phyloP scores from a whole-genome alignment of 1,140 invertebrate genomes.

The Tribolium madens region DNA sequence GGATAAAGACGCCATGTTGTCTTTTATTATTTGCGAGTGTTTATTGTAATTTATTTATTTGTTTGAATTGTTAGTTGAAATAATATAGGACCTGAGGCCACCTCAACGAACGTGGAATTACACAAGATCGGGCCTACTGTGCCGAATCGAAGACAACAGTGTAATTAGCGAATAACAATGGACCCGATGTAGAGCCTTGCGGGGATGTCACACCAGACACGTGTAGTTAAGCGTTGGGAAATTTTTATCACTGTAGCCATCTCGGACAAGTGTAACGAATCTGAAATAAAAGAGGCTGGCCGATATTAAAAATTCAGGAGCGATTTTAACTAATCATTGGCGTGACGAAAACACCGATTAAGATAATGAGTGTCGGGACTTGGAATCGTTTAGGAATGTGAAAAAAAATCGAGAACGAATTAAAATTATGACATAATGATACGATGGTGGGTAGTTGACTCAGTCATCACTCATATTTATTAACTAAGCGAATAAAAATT shows the following conservation, averaged over 20 bases:
- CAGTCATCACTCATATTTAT: slow-evolving; percentile 36
- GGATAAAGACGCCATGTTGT: neutral
- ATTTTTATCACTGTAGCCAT: slow-evolving; percentile 20
- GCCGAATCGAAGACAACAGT: neutral
- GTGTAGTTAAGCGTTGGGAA: slow-evolving; percentile 18
- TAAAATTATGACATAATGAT: slow-evolving; percentile 31
- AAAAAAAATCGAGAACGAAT: slow-evolving; percentile 27
- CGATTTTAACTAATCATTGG: slow-evolving; percentile 28
- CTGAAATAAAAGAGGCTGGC: slow-evolving; percentile 25
- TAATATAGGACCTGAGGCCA: too few species aligned
- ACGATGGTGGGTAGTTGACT: neutral
- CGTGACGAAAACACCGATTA: slow-evolving; percentile 35
- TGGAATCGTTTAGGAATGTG: slow-evolving; percentile 1
- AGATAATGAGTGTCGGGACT: slow-evolving; percentile 22
- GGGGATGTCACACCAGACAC: neutral
- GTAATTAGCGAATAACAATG: slow-evolving; percentile 13
- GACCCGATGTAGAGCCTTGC: neutral
- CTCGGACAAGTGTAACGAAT: slow-evolving; percentile 28
- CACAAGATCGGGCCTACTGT: too few species aligned
- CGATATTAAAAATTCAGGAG: slow-evolving; percentile 37
- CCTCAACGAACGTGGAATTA: too few species aligned
- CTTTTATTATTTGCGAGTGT: neutral
- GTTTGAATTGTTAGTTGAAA: neutral
- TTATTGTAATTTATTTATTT: slow-evolving; percentile 5
- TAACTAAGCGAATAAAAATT: slow-evolving; percentile 35